Conservation (phyloP, 1,140 invertebrate genomes). For the Whitmania pigra region DNA sequence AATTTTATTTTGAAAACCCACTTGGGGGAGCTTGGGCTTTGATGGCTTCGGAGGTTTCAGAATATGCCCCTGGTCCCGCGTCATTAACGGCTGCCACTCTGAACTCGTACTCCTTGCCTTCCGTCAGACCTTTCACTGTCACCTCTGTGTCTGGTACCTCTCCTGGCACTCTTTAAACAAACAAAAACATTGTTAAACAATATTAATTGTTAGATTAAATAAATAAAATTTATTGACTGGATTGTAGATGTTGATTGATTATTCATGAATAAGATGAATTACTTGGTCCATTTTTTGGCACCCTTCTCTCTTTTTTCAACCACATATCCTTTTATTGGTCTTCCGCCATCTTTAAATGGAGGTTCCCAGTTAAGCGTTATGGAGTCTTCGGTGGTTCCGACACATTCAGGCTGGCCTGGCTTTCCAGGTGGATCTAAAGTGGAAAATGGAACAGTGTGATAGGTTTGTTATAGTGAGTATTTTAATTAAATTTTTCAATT, state of each 20-base stretch:
- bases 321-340: conserved; percentile 67
- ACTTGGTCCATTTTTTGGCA: conserved; percentile 40
- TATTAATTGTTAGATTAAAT: no score
- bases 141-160: conserved; percentile 48
- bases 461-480: no score
- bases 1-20: conserved; percentile 28
- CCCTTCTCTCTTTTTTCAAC: conserved; percentile 78
- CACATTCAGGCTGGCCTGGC: conserved; percentile 69
- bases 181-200: no score
- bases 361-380: conserved; percentile 86
- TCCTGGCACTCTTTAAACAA: conserved; percentile 29
- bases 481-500: no score
- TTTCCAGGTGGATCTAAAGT: conserved; percentile 64
- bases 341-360: conserved; percentile 71
- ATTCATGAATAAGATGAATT: conserved; percentile 15
- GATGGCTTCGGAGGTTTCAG: conserved; percentile 77
- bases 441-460: neutral
- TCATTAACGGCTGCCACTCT: conserved; percentile 85
- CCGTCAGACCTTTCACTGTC: conserved; percentile 70
- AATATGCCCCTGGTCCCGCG: conserved; percentile 81
- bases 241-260: no score
- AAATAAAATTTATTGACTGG: no score
- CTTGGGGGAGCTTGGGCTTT: conserved; percentile 70
- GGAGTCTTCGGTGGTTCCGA: conserved; percentile 79
- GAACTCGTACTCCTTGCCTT: conserved; percentile 94